Base-by-base conservation (phyloP, 92 coral and sea anemone species). In the Bergia sp. region DNA sequence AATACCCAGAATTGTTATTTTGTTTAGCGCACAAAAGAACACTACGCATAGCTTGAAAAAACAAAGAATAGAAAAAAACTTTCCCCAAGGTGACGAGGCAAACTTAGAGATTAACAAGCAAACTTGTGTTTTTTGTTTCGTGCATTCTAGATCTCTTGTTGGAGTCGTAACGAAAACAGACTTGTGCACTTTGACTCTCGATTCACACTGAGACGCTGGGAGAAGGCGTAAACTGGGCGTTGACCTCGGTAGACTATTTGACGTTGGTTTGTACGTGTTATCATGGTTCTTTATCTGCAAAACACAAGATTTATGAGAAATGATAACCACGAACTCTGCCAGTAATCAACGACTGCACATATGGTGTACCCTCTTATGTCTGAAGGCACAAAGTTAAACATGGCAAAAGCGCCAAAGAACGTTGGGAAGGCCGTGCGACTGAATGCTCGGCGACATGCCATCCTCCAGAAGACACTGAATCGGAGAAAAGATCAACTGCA, bases 311-410 rank as follows among this genome's bases (percentile, higher is more conserved):
- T 49, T 78, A 44, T 78, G 37, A 37, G 65, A 80, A 81, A 82
- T 82, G 86, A 65, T 82, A 82, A 76, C 86, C 1, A 44, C 86
- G 7, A 82, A 82, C 41, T 82, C 76, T 41, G 86, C 86, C 76
- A 82, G 86, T 39, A 82, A 82, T 65, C 86, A 82, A 37, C 74
- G 76, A 5, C 86, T 82, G 2, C 86, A 82, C 53, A 39, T 82
- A 29, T 29, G 38, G 7, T 82, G 86, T 82, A 82, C 76, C 86
- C 86, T 41, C 86, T 76, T 21, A 66, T 82, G 76, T 64, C 86
- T 23, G n/a, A 69, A n/a, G 86, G 86, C 8, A 58, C 55, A 18
- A 66, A 82, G 6, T 82, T 82, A 69, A 65, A 20, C 76, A 66
- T 82, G 86, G 86, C 64, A 41, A 82, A 82, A 23, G 76, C 86